Conservation (phyloP, 2,113 vertebrate genomes). For the Calidris pygmaea region DNA sequence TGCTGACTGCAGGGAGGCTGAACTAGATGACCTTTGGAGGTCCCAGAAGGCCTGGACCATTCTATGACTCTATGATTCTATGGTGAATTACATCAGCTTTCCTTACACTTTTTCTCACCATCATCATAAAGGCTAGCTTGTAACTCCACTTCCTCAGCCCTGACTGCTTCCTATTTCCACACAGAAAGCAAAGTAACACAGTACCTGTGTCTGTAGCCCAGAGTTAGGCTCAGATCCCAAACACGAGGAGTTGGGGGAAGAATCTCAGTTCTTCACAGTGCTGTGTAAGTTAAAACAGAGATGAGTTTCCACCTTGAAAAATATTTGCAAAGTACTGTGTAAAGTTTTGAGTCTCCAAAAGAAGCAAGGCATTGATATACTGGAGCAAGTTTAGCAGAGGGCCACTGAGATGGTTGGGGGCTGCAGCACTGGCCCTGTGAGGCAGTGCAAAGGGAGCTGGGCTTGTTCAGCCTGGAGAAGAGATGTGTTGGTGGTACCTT, state of each 20-base stretch:
- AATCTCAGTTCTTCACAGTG: background rate
- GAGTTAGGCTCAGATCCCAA: background rate
- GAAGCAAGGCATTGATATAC: background rate
- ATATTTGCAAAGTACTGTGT: background rate
- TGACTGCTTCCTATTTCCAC: background rate
- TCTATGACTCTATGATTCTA: too few species aligned
- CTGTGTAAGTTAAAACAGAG: accelerated
- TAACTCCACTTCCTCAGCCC: background rate
- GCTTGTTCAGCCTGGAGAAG: background rate
- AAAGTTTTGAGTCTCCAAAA: background rate
- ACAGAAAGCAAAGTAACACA: background rate
- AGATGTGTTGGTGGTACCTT: background rate
- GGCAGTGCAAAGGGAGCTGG: accelerated
- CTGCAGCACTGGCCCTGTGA: background rate
- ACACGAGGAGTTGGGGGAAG: background rate
- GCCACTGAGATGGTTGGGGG: accelerated
- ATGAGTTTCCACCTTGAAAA: background rate
- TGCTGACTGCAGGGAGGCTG: too few species aligned
- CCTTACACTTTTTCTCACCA: background rate
- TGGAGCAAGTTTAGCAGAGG: background rate
- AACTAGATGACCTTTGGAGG: too few species aligned
- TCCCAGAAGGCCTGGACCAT: too few species aligned
- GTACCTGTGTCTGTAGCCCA: background rate
- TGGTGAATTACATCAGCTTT: background rate
- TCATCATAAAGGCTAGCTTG: background rate